Evolutionary conservation across 2,113 vertebrate species (phyloP).

Genomic region (Tragulus kanchil): DNA sequence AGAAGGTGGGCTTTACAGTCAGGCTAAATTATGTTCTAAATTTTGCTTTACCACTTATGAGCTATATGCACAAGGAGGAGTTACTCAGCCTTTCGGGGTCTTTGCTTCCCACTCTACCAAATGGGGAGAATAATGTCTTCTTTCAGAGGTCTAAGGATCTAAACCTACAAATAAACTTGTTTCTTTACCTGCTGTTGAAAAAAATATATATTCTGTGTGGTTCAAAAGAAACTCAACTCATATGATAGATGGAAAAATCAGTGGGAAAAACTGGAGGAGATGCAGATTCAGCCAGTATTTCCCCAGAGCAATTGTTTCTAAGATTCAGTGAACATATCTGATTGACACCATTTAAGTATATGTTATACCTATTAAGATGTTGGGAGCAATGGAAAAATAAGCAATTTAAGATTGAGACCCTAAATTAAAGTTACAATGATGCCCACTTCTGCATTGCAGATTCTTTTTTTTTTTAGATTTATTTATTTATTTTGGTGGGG

Average conservation of each 20-base stretch:
- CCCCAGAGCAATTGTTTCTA: neutral
- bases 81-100: neutral
- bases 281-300: neutral
- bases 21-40: neutral
- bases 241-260: constrained; percentile 13
- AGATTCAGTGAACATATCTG: neutral
- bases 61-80: neutral
- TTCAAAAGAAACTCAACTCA: neutral
- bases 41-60: neutral
- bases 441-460: neutral
- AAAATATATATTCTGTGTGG: neutral
- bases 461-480: too few relatives aligned
- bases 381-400: neutral
- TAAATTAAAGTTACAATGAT: constrained; percentile 43
- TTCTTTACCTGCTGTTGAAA: neutral
- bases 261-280: neutral
- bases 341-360: neutral
- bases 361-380: neutral
- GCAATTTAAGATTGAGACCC: constrained; percentile 49
- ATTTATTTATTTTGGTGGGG: too few relatives aligned
- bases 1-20: neutral
- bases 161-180: constrained; percentile 7
- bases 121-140: neutral
- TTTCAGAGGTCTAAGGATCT: neutral
- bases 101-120: neutral